Percentiles rank a stretch among this genome's conserved stretches.
phyloP scores from a whole-genome alignment of 2,888 invertebrate genomes.

The Malachius bipustulatus region DNA sequence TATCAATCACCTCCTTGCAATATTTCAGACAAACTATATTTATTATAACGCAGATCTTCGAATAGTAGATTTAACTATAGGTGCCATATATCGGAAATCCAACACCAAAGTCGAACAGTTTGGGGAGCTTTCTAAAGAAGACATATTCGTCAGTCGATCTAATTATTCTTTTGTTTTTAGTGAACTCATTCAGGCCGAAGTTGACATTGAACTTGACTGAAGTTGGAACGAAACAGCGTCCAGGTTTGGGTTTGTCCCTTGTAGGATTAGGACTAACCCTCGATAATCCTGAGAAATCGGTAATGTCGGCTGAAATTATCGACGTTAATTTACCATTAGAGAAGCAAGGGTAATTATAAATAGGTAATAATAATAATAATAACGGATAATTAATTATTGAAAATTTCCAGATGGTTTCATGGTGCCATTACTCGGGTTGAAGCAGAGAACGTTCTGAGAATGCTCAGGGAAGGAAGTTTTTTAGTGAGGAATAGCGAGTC shows the following conservation, averaged over 20 bases:
- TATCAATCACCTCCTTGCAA: too few relatives aligned
- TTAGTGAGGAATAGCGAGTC: constrained; percentile 91
- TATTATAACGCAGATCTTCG: too few relatives aligned
- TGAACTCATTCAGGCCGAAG: constrained; percentile 51
- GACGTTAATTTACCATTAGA: constrained; percentile 73
- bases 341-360: constrained; percentile 70
- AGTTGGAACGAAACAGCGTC: constrained; percentile 38
- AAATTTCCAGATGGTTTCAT: constrained; percentile 74
- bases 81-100: too few relatives aligned
- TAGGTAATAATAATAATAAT: constrained; percentile 7
- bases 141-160: too few relatives aligned
- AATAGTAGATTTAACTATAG: too few relatives aligned
- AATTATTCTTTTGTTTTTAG: constrained; percentile 19
- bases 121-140: too few relatives aligned
- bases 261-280: constrained; percentile 35
- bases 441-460: constrained; percentile 77
- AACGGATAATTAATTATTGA: constrained; percentile 4
- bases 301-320: constrained; percentile 55
- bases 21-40: too few relatives aligned
- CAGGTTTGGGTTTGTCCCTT: constrained; percentile 34
- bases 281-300: constrained; percentile 39
- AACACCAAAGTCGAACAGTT: too few relatives aligned
- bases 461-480: constrained; percentile 83
- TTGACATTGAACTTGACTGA: constrained; percentile 63
- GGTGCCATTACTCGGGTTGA: constrained; percentile 84